phyloP scores from a whole-genome alignment of 2,113 vertebrate species.

The Fukomys damarensis region DNA sequence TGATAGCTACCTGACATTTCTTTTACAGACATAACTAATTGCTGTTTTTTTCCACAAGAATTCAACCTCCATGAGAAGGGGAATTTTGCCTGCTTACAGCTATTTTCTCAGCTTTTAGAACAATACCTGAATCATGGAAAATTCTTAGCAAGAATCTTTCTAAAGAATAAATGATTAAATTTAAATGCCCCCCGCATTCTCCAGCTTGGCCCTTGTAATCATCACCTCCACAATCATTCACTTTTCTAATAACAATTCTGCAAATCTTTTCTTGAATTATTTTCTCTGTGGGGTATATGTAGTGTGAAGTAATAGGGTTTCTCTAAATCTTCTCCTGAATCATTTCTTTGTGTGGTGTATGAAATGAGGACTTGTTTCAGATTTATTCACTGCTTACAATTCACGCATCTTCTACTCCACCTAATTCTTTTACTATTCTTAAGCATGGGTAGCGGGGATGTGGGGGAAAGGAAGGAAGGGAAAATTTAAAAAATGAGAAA shows the following conservation, averaged over 20 bases:
- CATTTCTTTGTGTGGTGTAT: not conserved
- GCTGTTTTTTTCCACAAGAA: not conserved
- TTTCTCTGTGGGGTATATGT: not conserved
- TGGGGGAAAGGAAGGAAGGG: no score
- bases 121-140: not conserved
- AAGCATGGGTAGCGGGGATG: not conserved
- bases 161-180: not conserved
- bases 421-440: not conserved
- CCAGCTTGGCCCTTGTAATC: not conserved
- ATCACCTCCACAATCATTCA: not conserved
- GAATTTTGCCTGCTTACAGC: not conserved
- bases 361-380: not conserved
- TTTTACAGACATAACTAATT: not conserved
- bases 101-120: not conserved
- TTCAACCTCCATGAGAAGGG: not conserved
- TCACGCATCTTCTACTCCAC: not conserved
- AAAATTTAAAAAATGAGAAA: no score
- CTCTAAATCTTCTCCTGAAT: not conserved
- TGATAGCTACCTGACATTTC: not conserved
- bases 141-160: not conserved
- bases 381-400: not conserved
- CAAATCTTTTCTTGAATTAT: not conserved
- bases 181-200: not conserved
- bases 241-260: not conserved
- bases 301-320: not conserved